phyloP scores from a whole-genome alignment of 2,888 invertebrate species.

The Volucella zonaria region DNA sequence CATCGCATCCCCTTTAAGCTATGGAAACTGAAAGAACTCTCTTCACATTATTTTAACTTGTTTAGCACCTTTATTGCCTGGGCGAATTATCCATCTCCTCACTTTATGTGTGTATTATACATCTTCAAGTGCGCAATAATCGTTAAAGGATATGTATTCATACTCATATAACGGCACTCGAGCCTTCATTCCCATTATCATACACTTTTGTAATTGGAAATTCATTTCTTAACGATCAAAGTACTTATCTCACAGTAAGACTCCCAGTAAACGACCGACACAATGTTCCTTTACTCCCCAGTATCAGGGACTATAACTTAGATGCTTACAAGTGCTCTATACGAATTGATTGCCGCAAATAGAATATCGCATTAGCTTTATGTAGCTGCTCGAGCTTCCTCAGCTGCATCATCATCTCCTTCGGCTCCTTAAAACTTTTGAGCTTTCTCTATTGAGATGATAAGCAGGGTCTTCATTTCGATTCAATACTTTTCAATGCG shows the following conservation, averaged over 20 bases:
- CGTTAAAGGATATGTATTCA: constrained; percentile 21
- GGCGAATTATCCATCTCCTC: constrained; percentile 19
- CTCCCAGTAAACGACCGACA: not conserved
- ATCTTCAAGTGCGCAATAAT: constrained; percentile 16
- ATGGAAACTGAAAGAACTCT: not conserved
- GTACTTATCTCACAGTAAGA: constrained; percentile 20
- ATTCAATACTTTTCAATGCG: constrained; percentile 33
- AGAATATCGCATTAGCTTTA: constrained; percentile 39
- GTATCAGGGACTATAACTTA: not conserved
- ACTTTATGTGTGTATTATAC: not conserved
- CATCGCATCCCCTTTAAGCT: not conserved
- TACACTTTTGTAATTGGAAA: constrained; percentile 30
- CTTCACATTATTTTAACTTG: not conserved
- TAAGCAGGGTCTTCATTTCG: constrained; percentile 33
- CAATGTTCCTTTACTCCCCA: not conserved
- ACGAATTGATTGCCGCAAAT: constrained; percentile 25
- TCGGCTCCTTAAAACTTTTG: not conserved
- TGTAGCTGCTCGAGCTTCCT: too few species aligned
- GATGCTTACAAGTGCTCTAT: constrained; percentile 26
- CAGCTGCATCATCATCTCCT: too few species aligned
- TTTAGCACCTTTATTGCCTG: not conserved
- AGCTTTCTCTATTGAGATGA: constrained; percentile 12
- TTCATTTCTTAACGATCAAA: constrained; percentile 32
- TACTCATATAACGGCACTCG: constrained; percentile 6
- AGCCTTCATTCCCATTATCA: constrained; percentile 32